Evolutionary conservation across 2,113 vertebrate genomes (phyloP), one percentile per base, ranked within the genome.

Genomic region (Guaruba guarouba): DNA sequence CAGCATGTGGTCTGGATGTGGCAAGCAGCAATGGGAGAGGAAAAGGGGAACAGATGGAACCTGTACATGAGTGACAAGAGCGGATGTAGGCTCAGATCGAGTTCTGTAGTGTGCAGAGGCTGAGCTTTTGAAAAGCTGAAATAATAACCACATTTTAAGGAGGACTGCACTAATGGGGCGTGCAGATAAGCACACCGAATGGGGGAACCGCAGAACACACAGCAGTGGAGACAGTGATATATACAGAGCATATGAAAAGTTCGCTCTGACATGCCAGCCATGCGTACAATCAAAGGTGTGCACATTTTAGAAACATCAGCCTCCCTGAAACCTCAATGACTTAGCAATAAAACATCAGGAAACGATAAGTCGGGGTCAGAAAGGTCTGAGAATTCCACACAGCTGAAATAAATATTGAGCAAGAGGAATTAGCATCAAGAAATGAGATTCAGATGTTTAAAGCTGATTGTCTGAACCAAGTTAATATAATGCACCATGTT

Each of bases 371-470:
- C 9, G 1, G 74, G 75, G 88, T 89, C 46, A 82, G 74, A 93
- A 92, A 92, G 82, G 90, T 93, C 95, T 95, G 80, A 92, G 95
- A 94, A 95, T 91, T 68, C 87, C 96, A 93, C 96, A 80, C 94
- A 90, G 79, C 92, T 88, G 93, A 97, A 95, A 95, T 92, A 91
- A 96, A 97, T 95, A 91, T 89, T 96, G 91, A 97, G 95, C 86
- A 96, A 96, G 96, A 96, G 54, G 92, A 97, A 96, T 96, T 94
- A 96, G 91, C 95, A 91, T 95, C 81, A 80, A 96, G 92, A 96
- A 97, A 97, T 95, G 86, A 94, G 93, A 96, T 87, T 97, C 96
- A 97, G 96, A 97, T 97, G 96, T 96, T 96, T 77, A 82, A 94
- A 95, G 62, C 88, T 69, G 93, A 91, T 93, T 94, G 90, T 93